Conservation (phyloP, 2,888 invertebrate species). For the Agonum fuliginosum region DNA sequence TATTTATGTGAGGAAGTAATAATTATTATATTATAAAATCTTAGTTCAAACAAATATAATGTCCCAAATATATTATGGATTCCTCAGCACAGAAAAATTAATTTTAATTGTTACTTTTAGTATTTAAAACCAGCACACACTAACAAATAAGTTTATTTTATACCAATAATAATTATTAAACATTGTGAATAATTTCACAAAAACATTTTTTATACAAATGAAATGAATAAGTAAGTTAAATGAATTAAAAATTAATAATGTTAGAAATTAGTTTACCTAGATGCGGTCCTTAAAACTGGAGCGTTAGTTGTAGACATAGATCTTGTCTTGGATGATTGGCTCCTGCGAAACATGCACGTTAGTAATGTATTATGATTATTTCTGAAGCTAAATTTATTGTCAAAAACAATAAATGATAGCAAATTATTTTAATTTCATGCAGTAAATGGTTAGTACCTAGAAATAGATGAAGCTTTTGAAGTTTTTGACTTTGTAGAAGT, state of each 20-base stretch:
- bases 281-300: conserved; percentile 71
- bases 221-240: conserved; percentile 1
- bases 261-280: conserved; percentile 70
- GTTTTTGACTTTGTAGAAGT: conserved; percentile 53
- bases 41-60: no score
- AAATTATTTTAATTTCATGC: conserved; percentile 1
- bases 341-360: conserved; percentile 59
- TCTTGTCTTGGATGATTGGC: conserved; percentile 69
- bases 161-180: no score
- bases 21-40: no score
- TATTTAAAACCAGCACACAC: no score
- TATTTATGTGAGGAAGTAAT: neutral
- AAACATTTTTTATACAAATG: no score
- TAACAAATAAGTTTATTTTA: no score
- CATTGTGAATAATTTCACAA: no score
- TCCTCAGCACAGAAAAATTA: no score
- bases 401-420: neutral
- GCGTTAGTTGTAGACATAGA: conserved; percentile 72
- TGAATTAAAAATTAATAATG: conserved; percentile 55
- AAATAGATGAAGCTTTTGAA: conserved; percentile 52
- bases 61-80: no score
- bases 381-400: neutral
- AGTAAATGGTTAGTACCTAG: conserved; percentile 46
- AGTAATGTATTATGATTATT: conserved; percentile 16
- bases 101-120: no score